Evolutionary conservation across 2,888 invertebrate species (phyloP).

Genomic region (Timema cristinae): DNA sequence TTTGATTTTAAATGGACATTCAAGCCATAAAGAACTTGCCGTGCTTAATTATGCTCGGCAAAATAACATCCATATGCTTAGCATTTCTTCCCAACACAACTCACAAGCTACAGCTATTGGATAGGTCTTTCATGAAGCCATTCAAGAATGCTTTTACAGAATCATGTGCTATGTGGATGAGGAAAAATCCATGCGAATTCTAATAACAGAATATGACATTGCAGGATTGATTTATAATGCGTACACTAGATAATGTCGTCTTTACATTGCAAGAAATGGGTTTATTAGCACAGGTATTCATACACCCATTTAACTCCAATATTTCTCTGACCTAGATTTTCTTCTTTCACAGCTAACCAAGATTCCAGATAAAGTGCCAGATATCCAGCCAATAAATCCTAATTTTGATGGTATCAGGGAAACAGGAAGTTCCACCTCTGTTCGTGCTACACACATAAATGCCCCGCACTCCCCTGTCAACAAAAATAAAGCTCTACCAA

Average conservation of each 20-base stretch:
- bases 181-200: constrained; percentile 25
- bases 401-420: background rate
- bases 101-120: constrained; percentile 14
- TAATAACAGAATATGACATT: background rate
- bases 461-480: no score
- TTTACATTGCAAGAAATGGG: background rate
- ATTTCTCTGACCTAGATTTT: constrained; percentile 9
- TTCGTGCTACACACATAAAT: background rate
- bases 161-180: constrained; percentile 43
- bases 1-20: background rate
- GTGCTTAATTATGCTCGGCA: no score
- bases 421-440: background rate
- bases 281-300: no score
- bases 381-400: background rate
- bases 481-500: no score
- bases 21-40: no score
- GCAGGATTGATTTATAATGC: background rate
- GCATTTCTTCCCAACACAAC: constrained; percentile 5
- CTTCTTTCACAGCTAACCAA: background rate
- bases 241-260: background rate
- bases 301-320: background rate
- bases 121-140: constrained; percentile 11
- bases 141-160: constrained; percentile 12
- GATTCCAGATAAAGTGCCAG: background rate
- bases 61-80: constrained; percentile 6